Conservation (phyloP, 2,113 vertebrate genomes). For the Morone chrysops region DNA sequence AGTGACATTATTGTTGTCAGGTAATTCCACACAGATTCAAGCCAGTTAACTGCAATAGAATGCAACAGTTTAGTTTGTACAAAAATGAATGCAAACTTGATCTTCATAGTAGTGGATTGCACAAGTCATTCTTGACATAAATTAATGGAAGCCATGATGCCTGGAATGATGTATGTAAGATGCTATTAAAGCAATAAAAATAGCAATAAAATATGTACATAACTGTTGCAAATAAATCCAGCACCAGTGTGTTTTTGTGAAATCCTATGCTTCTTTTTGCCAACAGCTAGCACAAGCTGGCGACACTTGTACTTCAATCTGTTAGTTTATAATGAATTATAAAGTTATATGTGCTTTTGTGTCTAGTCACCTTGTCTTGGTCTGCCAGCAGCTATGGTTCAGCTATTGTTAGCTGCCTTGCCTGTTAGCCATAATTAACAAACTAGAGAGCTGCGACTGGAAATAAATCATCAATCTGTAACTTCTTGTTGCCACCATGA, state of each 20-base stretch:
- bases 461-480: background rate
- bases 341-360: background rate
- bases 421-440: too few species aligned
- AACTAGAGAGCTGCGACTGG: background rate
- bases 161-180: too few species aligned
- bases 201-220: background rate
- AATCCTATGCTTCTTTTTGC: too few species aligned
- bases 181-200: constrained; percentile 3
- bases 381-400: too few species aligned
- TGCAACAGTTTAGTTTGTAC: background rate
- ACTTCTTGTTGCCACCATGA: background rate
- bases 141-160: background rate
- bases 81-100: too few species aligned
- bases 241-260: too few species aligned
- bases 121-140: background rate
- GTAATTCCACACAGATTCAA: background rate
- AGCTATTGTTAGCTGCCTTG: too few species aligned
- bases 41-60: background rate
- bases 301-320: too few species aligned
- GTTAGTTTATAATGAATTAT: too few species aligned
- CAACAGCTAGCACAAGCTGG: too few species aligned
- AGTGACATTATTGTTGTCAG: background rate
- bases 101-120: too few species aligned
- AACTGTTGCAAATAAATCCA: too few species aligned
- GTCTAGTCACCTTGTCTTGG: background rate